Evolutionary conservation across 2,888 invertebrate genomes (phyloP), one percentile per base, ranked within the genome.

Genomic region (Cetonia aurata): DNA sequence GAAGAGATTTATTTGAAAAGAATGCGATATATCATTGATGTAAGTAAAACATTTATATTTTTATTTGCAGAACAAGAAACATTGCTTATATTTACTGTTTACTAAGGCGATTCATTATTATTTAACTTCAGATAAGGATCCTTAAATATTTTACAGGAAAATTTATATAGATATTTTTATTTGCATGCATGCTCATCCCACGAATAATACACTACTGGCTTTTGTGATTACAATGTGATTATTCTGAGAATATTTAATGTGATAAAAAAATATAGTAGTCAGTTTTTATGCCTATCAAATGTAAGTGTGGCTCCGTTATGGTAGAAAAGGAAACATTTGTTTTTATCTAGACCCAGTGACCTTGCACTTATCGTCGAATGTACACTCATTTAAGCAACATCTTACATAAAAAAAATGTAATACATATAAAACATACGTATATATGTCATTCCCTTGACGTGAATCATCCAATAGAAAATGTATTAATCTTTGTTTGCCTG

Each of bases 1-100:
- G 83, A 83, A 75, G 78, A 76, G 53, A 79, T 79, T 56, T 83
- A 82, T 69, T 78, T 83, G 0, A 72, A 76, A 3, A 80, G 80
- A 71, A 74, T 83, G 62, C 71, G 74, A 41, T 79, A 78, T 75
- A 76, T 82, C 12, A 75, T 82, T 9, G 70, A 73, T 41, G 83
- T 83, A 78, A 78, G 78, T 71, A 42, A 37, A 8, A 6, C 1
- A 37, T 37, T 37, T 1, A 37, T 37, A 37, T 37, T 37, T 37
- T 37, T 37, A 8, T 9, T 37, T 37, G 10, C 37, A 8, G 1
- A 37, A 3, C 25, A 25, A 25, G 25, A 25, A 25, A 25, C 25
- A 25, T 25, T 25, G 25, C 4, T 25, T 25, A 25, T 25, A 25
- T 25, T 25, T 25, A 4, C 4, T n/a, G n/a, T n/a, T n/a, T 25